Conservation (phyloP, 1,140 invertebrate species). For the Oreohelix idahoensis region DNA sequence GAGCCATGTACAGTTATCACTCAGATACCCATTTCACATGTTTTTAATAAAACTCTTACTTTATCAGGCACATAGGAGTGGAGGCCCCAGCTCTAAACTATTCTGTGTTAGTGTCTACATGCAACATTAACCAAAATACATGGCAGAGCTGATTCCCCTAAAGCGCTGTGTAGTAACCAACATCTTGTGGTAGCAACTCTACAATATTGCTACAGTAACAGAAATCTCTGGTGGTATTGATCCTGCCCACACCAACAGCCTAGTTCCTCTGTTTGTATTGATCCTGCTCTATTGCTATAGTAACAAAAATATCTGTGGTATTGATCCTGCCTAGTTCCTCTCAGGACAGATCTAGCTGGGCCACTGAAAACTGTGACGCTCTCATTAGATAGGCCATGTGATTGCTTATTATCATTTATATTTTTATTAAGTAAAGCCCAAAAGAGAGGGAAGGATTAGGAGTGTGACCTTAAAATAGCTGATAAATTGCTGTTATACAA, state of each 20-base stretch:
- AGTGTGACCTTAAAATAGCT: too few relatives aligned
- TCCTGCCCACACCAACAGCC: not conserved
- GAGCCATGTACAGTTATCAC: too few relatives aligned
- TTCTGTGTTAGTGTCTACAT: too few relatives aligned
- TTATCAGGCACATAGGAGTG: too few relatives aligned
- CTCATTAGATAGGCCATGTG: not conserved
- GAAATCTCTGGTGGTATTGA: not conserved
- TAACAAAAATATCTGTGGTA: constrained; percentile 2
- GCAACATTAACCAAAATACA: too few relatives aligned
- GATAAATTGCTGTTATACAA: too few relatives aligned
- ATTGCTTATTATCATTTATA: not conserved
- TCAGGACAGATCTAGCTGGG: not conserved
- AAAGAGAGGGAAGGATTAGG: too few relatives aligned
- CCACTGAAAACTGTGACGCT: not conserved
- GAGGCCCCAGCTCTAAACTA: too few relatives aligned
- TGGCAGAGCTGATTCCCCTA: too few relatives aligned
- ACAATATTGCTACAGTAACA: not conserved
- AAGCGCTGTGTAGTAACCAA: not conserved
- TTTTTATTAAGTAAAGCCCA: too few relatives aligned
- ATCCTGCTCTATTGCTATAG: not conserved
- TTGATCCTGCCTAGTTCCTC: not conserved
- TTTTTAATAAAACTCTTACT: too few relatives aligned
- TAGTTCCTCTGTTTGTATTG: not conserved
- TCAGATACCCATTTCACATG: too few relatives aligned
- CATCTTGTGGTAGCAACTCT: not conserved